Base-by-base conservation (phyloP, 1,140 invertebrate genomes). In the Cyclina sinensis region DNA sequence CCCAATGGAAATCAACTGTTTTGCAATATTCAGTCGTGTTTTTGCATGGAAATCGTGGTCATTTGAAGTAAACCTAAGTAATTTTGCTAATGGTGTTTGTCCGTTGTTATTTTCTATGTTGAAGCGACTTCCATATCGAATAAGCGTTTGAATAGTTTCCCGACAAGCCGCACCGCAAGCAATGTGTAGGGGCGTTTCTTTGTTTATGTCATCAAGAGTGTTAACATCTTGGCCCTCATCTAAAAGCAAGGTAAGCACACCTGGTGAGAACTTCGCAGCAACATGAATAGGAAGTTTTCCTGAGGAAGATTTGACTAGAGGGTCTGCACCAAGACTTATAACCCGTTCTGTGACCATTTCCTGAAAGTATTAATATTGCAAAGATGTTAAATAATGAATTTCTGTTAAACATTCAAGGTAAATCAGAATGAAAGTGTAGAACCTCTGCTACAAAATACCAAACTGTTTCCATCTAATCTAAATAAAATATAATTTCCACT, bases 71-170 rank as follows among this genome's bases (percentile, higher is more conserved):
- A 89, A 90, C 78, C 90, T 90, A 14, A 93, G 43, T 70, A 93
- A 83, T 65, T 92, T 93, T 35, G 83, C 85, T n/a, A 93, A 76
- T 14, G 91, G 91, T 9, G 92, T 92, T 81, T 92, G 89, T 46
- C 91, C 91, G 1, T 89, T 59, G 24, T 81, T 82, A 81, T 92
- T 93, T 21, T 59, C 37, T 18, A 84, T 1, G 57, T 93, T 92
- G 16, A 92, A 87, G 68, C 90, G 89, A n/a, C 90, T 84, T 30
- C 92, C 92, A 79, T 57, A 81, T 54, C 85, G 81, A 30, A 93
- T 80, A 30, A 93, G 86, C 27, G 68, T 76, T 32, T 70, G 48
- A 9, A 93, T 82, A 14, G 86, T 89, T 18, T 90, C 88, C 5
- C 30, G 46, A 70, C 81, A 89, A 35, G 88, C 90, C 46, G 90